Base-by-base conservation (phyloP, 2,797 vertebrate genomes). In the Microctenopoma lineatum region DNA sequence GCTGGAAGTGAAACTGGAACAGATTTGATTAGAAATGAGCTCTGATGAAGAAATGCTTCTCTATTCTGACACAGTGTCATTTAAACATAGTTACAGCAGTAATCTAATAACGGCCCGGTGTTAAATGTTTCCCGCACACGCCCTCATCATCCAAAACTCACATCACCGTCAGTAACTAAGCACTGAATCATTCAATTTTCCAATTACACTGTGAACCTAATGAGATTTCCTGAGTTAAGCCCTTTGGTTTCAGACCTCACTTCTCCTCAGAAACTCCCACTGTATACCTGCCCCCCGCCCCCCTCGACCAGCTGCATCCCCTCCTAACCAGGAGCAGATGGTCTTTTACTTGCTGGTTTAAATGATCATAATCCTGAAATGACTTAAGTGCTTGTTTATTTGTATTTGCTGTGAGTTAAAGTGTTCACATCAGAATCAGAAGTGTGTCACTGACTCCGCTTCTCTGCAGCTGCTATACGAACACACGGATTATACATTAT, bases 11-110 rank as follows among this genome's bases (percentile, higher is more conserved):
- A 25, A 39, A 38, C 91, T 94, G 93, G 94, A 95, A 95, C 92
- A 89, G 92, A 93, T 91, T 91, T 90, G 91, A 94, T 94, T 94
- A 69, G 42, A 69, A 54, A 75, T 48, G 21, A 66, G 11, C 42
- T 44, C 59, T 68, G 57, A 66, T 72, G 58, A 65, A 75, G 59
- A 78, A 57, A 62, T 46, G 45, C 18, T 51, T 13, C 3, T 52
- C 45, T 61, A 50, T 50, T 55, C 15, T 56, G 32, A 25, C 42
- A 16, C 29, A 51, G 46, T 21, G 51, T 39, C n/a, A 15, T 26
- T 57, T n/a, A 14, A 48, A 39, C 34, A 32, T 5, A 36, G 18
- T 66, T 21, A 46, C 11, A 45, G 13, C 12, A 42, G 1, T 75
- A 36, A 84, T 72, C 45, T 69, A 57, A 75, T 74, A 48, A 80